Evolutionary conservation across 2,888 invertebrate species (phyloP).

Genomic region (Tribolium freemani): DNA sequence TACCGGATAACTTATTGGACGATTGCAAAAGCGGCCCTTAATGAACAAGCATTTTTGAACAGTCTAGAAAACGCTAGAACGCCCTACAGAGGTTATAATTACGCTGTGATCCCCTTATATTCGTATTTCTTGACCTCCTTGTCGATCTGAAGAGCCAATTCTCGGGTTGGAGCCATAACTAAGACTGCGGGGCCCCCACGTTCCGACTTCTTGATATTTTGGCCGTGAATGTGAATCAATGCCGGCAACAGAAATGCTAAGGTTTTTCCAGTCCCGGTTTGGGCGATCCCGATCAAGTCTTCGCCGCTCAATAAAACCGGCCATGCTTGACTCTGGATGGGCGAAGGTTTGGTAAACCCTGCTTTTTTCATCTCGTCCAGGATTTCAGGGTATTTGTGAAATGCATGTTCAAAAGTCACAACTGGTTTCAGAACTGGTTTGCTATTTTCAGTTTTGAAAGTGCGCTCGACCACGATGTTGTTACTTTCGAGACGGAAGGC

Average conservation of each 20-base stretch:
- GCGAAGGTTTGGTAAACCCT: constrained; percentile 86
- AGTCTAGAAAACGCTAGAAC: too few species aligned
- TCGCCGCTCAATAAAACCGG: constrained; percentile 91
- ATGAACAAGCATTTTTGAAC: too few species aligned
- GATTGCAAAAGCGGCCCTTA: too few species aligned
- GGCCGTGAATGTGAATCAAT: constrained; percentile 92
- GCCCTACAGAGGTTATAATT: constrained; percentile 58
- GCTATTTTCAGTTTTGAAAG: constrained; percentile 68
- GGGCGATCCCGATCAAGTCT: constrained; percentile 97
- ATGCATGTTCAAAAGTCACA: constrained; percentile 86
- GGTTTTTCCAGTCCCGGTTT: constrained; percentile 95
- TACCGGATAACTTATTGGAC: too few species aligned
- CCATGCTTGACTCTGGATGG: constrained; percentile 96
- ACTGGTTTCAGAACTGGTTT: constrained; percentile 82
- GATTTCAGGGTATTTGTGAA: constrained; percentile 86
- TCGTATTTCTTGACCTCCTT: constrained; percentile 91
- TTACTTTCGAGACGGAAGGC: constrained; percentile 77
- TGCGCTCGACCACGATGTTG: constrained; percentile 80
- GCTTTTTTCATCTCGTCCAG: constrained; percentile 84
- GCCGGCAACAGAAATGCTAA: constrained; percentile 94
- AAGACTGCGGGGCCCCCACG: constrained; percentile 88
- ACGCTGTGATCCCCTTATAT: constrained; percentile 89
- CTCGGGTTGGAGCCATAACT: constrained; percentile 93
- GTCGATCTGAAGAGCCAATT: constrained; percentile 93
- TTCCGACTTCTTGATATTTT: constrained; percentile 79